Conservation (phyloP, 2,797 vertebrate species). For the Oreochromis mossambicus region DNA sequence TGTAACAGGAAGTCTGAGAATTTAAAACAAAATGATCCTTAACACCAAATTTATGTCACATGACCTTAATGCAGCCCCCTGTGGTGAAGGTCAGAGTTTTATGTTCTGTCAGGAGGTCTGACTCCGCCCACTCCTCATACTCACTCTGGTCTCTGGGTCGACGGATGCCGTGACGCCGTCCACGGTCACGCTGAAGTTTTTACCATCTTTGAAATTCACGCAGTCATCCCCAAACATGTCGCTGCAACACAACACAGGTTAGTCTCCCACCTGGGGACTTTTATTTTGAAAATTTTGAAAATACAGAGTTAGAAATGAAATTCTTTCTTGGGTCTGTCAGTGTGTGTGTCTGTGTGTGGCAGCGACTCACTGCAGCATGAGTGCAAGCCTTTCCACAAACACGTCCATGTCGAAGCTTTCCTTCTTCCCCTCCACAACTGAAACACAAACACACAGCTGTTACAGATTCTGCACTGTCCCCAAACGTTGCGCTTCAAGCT, state of each 20-base stretch:
- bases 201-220: constrained; percentile 79
- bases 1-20: not conserved
- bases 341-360: not conserved
- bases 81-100: not conserved
- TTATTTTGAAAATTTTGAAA: not conserved
- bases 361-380: constrained; percentile 89
- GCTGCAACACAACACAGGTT: constrained; percentile 55
- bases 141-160: constrained; percentile 71
- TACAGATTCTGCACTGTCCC: not conserved
- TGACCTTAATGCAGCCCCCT: not conserved
- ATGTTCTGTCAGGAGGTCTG: not conserved
- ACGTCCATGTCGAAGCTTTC: constrained; percentile 79
- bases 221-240: constrained; percentile 95
- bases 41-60: not conserved
- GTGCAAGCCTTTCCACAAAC: constrained; percentile 84
- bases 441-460: constrained; percentile 26
- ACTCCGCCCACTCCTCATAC: constrained; percentile 6
- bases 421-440: constrained; percentile 73
- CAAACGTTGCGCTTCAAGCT: not conserved
- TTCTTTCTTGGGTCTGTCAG: not conserved
- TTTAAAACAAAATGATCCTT: not conserved
- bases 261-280: not conserved
- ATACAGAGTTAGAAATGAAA: not conserved
- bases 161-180: constrained; percentile 86
- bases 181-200: constrained; percentile 80